Evolutionary conservation across 2,797 vertebrate species (phyloP).

Genomic region (Anguilla pacifica): DNA sequence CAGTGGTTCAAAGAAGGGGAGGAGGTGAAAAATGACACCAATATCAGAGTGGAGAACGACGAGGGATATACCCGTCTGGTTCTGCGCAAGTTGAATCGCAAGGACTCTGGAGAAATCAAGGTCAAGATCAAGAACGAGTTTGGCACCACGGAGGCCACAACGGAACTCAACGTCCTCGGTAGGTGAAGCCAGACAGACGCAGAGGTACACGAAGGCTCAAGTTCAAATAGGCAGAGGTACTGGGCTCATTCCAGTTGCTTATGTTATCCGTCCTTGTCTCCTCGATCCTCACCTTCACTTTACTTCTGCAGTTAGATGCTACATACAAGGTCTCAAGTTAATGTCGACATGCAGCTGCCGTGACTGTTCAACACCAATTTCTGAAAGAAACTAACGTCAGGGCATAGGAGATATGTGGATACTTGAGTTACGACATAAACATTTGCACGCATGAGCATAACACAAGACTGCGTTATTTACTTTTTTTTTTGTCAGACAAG

Average conservation of each 20-base stretch:
- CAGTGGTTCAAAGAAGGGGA: conserved; percentile 83
- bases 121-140: conserved; percentile 85
- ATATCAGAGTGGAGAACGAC: conserved; percentile 71
- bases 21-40: conserved; percentile 68
- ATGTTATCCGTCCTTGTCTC: too few relatives aligned
- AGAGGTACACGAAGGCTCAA: not conserved
- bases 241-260: too few relatives aligned
- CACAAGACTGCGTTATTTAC: not conserved
- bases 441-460: not conserved
- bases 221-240: too few relatives aligned
- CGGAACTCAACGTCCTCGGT: conserved; percentile 81
- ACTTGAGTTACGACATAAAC: not conserved
- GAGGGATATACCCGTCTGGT: conserved; percentile 69
- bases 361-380: not conserved
- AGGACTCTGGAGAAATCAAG: conserved; percentile 83
- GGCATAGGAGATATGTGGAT: not conserved
- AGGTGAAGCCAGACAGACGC: conserved; percentile 44
- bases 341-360: not conserved
- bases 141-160: conserved; percentile 70
- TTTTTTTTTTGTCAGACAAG: conserved; percentile 75
- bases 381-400: not conserved
- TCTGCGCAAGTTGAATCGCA: conserved; percentile 76
- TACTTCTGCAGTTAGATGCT: too few relatives aligned
- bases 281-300: too few relatives aligned
- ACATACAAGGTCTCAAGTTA: too few relatives aligned